Conservation (phyloP, 35 echinoderm and acorn worm species). For the Lytechinus variegatus region DNA sequence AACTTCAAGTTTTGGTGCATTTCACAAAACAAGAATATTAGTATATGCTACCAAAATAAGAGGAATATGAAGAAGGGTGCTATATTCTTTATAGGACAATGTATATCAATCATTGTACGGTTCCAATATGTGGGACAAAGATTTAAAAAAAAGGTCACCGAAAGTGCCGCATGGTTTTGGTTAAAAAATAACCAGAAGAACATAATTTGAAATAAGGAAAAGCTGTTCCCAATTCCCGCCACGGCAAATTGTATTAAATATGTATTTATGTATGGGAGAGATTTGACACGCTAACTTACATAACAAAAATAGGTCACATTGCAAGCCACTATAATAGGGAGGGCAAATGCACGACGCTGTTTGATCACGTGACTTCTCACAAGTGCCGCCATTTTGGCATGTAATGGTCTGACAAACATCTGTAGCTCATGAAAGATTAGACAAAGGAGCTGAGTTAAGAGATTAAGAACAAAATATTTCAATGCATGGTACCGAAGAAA, state of each 20-base stretch:
- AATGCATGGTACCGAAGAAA: too few relatives aligned
- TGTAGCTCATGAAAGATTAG: background rate
- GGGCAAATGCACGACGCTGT: conserved; percentile 20
- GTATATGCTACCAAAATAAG: too few relatives aligned
- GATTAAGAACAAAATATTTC: background rate
- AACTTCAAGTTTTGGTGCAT: too few relatives aligned
- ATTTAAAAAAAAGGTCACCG: background rate
- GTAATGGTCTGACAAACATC: conserved; percentile 37
- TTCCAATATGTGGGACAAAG: too few relatives aligned
- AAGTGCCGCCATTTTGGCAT: conserved; percentile 23
- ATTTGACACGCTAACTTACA: background rate
- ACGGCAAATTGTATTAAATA: background rate
- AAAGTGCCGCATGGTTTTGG: background rate
- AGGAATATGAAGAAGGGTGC: too few relatives aligned
- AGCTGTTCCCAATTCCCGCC: background rate
- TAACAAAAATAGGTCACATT: background rate
- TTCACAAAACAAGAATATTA: too few relatives aligned
- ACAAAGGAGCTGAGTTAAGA: background rate
- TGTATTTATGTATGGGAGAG: background rate
- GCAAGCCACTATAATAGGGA: background rate
- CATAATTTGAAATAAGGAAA: background rate
- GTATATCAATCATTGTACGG: too few relatives aligned
- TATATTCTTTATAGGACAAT: too few relatives aligned
- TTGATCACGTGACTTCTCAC: conserved; percentile 35
- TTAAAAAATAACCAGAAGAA: background rate